phyloP scores from a whole-genome alignment of 2,113 vertebrate species.

The Pavo muticus region DNA sequence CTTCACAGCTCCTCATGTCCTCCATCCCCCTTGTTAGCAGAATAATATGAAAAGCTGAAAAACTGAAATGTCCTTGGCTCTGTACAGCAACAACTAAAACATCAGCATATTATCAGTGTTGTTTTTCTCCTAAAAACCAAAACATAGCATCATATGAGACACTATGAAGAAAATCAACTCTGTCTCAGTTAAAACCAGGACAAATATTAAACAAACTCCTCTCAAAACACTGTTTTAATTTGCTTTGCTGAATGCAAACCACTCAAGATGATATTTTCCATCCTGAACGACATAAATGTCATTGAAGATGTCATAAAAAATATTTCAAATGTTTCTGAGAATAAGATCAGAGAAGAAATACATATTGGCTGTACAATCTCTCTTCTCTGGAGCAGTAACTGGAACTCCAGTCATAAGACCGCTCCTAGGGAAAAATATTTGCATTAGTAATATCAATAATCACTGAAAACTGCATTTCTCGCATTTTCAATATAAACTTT shows the following conservation, averaged over 20 bases:
- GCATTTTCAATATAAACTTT: neutral
- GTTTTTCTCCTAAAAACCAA: no score
- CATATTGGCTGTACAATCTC: neutral
- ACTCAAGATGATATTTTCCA: neutral
- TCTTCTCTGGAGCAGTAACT: neutral
- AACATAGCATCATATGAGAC: no score
- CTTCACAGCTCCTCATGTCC: no score
- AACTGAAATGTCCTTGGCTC: no score
- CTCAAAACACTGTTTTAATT: neutral
- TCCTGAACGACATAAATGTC: neutral
- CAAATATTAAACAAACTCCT: neutral
- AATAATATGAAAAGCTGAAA: no score
- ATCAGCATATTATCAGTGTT: no score
- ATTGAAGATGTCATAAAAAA: neutral
- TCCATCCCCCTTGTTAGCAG: no score
- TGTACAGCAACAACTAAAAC: no score
- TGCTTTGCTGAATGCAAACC: neutral
- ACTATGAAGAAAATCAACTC: no score
- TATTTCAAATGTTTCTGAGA: neutral
- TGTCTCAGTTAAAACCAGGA: no score
- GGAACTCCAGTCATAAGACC: neutral
- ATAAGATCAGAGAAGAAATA: neutral
- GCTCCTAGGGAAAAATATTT: neutral
- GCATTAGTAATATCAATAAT: neutral
- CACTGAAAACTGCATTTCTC: neutral